Evolutionary conservation across 2,113 vertebrate genomes (phyloP).

Genomic region (Glaucomys volans): DNA sequence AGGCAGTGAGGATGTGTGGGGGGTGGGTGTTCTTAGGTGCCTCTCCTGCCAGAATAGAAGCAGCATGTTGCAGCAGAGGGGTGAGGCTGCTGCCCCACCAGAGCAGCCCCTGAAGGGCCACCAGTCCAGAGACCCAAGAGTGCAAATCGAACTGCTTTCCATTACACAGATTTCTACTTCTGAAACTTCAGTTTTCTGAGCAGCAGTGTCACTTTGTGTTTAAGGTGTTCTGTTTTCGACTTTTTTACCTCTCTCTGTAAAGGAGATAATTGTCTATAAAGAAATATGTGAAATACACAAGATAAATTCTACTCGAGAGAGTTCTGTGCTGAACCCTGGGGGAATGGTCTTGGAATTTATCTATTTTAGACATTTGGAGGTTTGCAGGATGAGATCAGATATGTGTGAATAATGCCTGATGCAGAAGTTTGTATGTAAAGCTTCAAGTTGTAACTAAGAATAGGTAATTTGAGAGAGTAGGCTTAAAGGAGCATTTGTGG

Average conservation of each 20-base stretch:
- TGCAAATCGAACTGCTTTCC: background rate
- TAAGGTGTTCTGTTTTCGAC: background rate
- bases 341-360: background rate
- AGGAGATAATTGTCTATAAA: background rate
- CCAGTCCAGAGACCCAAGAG: background rate
- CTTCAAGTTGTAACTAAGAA: background rate
- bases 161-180: background rate
- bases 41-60: background rate
- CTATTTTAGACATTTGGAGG: background rate
- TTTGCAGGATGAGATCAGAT: slow-evolving; percentile 1
- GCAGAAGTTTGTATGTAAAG: background rate
- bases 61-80: background rate
- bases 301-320: background rate
- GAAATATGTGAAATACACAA: background rate
- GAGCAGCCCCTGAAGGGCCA: no score
- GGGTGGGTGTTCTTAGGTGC: background rate
- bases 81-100: no score
- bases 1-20: background rate
- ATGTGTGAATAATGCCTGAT: background rate
- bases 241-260: background rate
- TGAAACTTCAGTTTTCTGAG: background rate
- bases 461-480: background rate
- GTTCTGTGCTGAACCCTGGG: background rate
- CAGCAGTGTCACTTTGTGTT: background rate
- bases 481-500: background rate